Evolutionary conservation across 2,797 vertebrate genomes (phyloP), one percentile per base, ranked within the genome.

Genomic region (Denticeps clupeoides): DNA sequence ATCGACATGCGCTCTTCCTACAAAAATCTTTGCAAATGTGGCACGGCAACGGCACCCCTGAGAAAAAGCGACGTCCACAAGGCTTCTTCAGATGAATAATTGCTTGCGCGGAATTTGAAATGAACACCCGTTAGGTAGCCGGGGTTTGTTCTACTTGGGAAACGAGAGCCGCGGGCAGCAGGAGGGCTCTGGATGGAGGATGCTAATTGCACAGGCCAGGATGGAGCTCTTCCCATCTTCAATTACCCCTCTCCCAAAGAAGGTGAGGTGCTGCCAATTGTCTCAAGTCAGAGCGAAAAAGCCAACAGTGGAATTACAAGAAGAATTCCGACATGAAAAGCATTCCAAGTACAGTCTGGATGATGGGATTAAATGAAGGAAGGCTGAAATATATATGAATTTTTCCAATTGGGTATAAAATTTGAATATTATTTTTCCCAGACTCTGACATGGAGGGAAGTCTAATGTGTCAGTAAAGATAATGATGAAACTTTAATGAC

Each of bases 191-290:
- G 42, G 10, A 63, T 68, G 66, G 55, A 60, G 63, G 61, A 68
- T 72, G 66, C 67, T 78, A 79, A 80, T 74, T 78, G 68, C 60
- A 45, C 67, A 58, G 60, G 65, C 53, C 60, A 71, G 55, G 23
- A 67, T 47, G 53, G 25, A 25, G 38, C 24, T 50, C 12, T 31
- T 27, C 44, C 28, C 41, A 29, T 19, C 6, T 23, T 35, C 27
- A 24, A 47, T 31, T 16, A 13, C 26, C 32, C 45, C 47, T 49
- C 56, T 40, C 41, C 7, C 49, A 56, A 55, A 71, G 19, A 10
- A 45, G 27, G 24, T 35, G 64, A 53, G 31, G 37, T 48, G 33
- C 42, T 27, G 31, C 48, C 47, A 45, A 54, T 58, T 51, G 49
- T 60, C 65, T 50, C 32, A 42, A 48, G 35, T 53, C 35, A 7